A percentile compares a stretch with the other conserved stretches of the same genome.
phyloP scores from a whole-genome alignment of 2,797 vertebrate species.

The Falco novaeseelandiae region DNA sequence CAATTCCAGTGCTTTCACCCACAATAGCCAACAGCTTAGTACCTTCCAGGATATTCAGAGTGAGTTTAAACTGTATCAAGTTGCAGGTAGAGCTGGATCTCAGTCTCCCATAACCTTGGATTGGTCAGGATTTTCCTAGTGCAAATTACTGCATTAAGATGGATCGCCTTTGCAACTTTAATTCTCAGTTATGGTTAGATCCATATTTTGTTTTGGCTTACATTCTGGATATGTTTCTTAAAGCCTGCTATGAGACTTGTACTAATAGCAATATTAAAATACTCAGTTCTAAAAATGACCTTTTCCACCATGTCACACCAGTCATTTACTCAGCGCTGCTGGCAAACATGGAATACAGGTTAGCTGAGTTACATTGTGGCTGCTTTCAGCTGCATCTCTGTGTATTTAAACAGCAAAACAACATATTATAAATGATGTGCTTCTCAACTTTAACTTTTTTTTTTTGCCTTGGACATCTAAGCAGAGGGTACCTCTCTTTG shows the following conservation, averaged over 20 bases:
- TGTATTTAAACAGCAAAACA: not conserved
- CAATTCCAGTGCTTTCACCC: not conserved
- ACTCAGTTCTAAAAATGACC: not conserved
- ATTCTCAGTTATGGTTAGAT: not conserved
- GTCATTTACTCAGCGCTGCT: not conserved
- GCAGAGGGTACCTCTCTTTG: not conserved
- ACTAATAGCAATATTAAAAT: not conserved
- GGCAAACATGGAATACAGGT: not conserved
- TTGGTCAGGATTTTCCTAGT: not conserved
- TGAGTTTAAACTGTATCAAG: not conserved
- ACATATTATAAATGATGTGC: not conserved
- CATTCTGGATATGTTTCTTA: not conserved
- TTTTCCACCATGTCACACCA: not conserved
- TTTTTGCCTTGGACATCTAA: not conserved
- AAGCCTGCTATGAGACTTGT: not conserved
- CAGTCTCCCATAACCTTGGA: not conserved
- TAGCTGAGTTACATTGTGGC: not conserved
- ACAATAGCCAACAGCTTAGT: not conserved
- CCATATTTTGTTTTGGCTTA: not conserved
- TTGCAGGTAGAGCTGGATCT: not conserved
- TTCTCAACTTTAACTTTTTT: not conserved
- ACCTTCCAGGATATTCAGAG: not conserved
- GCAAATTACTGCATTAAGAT: not conserved
- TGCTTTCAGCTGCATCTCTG: not conserved
- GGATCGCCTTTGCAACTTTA: not conserved